Evolutionary conservation across 92 coral and sea anemone species (phyloP), one percentile per base, ranked within the genome.

Genomic region (Epizoanthus rinbou): DNA sequence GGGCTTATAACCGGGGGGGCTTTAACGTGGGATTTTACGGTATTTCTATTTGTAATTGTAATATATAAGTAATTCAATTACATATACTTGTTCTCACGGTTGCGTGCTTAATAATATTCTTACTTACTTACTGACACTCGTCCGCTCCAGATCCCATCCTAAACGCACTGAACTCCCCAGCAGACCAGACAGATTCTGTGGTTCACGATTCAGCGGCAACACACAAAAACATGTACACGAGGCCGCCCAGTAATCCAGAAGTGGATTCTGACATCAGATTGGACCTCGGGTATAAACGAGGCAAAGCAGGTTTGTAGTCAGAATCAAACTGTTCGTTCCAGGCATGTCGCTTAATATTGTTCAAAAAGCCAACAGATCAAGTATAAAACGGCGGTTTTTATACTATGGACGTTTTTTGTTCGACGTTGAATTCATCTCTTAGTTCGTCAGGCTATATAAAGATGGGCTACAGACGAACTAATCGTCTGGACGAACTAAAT

Each of bases 251-350:
- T 13, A 39, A 43, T 19, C 58, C 57, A 3, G 76, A 8, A 19
- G 45, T 43, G 14, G 71, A 78, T 78, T 69, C 69, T 11, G 21
- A 62, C 57, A 78, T 78, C 57, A 33, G 66, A 10, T 15, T 78
- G 18, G 58, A 78, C 68, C 69, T 78, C 39, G 82, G 82, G 16
- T 78, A 78, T 37, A 78, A 78, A 22, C 69, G 82, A 62, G 82
- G 70, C 57, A 78, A 78, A 41, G 24, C 82, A 78, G 82, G 82
- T 78, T 63, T 21, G 82, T 9, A 41, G 39, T 14, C 25, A 39
- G 71, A 78, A 23, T 19, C 3, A 50, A 50, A 11, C 14, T 9
- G 14, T 9, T 10, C 8, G 15, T 9, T 50, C 5, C 6, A 37
- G 43, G 3, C 3, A 37, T 37, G 43, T 6, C 43, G 5, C 6